These are phyloP conservation scores for Drymodes brunneopygia DNA, from an alignment of 2,113 vertebrate genomes.

Conservation along the genomic window DNA sequence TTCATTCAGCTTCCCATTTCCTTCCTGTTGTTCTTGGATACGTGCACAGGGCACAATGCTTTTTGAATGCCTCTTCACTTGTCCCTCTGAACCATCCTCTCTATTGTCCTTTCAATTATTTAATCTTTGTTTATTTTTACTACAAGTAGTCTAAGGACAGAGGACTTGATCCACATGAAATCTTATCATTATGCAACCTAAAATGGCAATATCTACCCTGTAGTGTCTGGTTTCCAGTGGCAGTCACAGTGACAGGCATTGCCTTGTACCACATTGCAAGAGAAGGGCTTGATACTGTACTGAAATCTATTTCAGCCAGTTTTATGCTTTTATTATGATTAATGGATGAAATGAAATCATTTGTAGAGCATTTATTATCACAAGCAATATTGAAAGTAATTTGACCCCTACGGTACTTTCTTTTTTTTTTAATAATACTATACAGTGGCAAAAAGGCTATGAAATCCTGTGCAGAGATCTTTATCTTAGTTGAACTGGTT, in stretches of 20 bases:
- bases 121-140: not conserved
- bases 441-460: not conserved
- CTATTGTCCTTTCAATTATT: not conserved
- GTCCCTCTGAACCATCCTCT: not conserved
- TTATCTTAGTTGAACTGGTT: constrained; percentile 40
- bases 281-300: not conserved
- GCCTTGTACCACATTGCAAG: not conserved
- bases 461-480: not conserved
- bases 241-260: not conserved
- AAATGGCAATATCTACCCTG: not conserved
- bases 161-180: not conserved
- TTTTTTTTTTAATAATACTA: not conserved
- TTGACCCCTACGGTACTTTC: not conserved
- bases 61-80: not conserved
- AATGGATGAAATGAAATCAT: not conserved
- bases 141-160: not conserved
- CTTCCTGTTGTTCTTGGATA: not conserved
- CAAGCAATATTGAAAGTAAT: constrained; percentile 23
- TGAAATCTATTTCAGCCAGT: not conserved
- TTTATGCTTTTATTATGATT: not conserved
- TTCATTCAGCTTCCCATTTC: not conserved
- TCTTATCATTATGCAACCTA: not conserved
- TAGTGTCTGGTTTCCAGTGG: not conserved
- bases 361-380: not conserved
- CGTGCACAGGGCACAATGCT: accelerated